Percentiles rank a stretch among this genome's conserved stretches.
These are phyloP conservation scores for Mesochorus sp. DNA, from an alignment of 2,888 invertebrate species.

Conservation along the genomic window DNA sequence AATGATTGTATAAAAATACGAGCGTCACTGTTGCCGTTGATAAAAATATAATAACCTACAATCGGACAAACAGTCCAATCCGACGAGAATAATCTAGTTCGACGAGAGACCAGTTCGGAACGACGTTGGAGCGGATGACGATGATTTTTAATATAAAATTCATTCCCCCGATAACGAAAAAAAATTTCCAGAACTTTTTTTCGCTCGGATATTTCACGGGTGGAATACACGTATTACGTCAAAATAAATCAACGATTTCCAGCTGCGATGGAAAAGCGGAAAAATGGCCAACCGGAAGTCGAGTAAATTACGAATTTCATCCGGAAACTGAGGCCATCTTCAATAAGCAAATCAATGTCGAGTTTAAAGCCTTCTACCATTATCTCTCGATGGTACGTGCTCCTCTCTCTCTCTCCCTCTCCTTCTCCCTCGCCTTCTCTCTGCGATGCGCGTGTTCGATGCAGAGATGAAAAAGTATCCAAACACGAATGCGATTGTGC, in stretches of 20 bases:
- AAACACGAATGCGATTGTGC: too few relatives aligned
- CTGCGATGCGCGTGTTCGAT: too few relatives aligned
- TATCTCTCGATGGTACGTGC: slow-evolving; percentile 86
- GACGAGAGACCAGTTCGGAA: too few relatives aligned
- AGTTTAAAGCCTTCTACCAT: slow-evolving; percentile 85
- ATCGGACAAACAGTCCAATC: too few relatives aligned
- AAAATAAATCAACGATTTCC: slow-evolving; percentile 27
- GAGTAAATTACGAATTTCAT: slow-evolving; percentile 75
- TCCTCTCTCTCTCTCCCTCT: too few relatives aligned
- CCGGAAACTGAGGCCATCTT: slow-evolving; percentile 83
- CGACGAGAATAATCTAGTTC: too few relatives aligned
- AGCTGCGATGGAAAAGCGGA: slow-evolving; percentile 56
- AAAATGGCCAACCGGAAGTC: slow-evolving; percentile 71
- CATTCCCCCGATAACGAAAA: slow-evolving; percentile 15
- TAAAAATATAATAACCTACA: too few relatives aligned
- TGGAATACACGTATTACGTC: background rate
- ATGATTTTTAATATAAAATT: slow-evolving; percentile 22
- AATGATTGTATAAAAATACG: too few relatives aligned
- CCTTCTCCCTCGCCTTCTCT: too few relatives aligned
- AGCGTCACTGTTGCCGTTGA: too few relatives aligned
- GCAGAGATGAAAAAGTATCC: too few relatives aligned
- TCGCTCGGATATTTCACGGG: background rate
- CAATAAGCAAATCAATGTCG: slow-evolving; percentile 84
- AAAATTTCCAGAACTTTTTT: slow-evolving; percentile 2
- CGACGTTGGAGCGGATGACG: slow-evolving; percentile 39